Percentiles rank a stretch among this genome's conserved stretches.
Conservation (phyloP, 2,888 invertebrate species). For the Palloptera scutellata region DNA sequence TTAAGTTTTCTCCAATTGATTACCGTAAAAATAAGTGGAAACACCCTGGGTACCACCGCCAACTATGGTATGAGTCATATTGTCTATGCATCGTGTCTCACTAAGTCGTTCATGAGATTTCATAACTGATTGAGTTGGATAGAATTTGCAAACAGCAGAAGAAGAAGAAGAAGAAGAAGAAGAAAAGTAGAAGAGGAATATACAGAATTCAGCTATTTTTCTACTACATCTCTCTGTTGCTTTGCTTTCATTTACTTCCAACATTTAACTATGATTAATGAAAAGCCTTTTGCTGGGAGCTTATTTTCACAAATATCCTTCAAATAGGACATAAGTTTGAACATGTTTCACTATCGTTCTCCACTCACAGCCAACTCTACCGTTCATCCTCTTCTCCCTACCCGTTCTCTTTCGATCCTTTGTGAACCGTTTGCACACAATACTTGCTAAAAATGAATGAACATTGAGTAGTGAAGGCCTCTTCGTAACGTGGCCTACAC, state of each 20-base stretch:
- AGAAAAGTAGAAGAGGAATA: too few relatives aligned
- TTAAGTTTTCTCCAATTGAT: too few relatives aligned
- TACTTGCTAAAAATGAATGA: too few relatives aligned
- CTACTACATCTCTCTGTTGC: background rate
- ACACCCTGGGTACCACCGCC: background rate
- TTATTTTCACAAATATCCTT: background rate
- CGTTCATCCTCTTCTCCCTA: too few relatives aligned
- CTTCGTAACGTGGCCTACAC: too few relatives aligned
- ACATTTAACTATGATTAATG: constrained; percentile 4
- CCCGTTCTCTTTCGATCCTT: too few relatives aligned
- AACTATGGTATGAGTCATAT: background rate
- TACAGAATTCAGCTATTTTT: background rate
- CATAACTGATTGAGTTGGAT: constrained; percentile 1
- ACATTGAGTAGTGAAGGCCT: too few relatives aligned
- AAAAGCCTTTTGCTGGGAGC: background rate
- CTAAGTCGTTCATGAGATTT: background rate
- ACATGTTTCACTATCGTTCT: background rate
- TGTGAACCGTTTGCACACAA: too few relatives aligned
- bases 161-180: too few relatives aligned
- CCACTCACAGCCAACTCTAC: too few relatives aligned
- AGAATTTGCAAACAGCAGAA: too few relatives aligned
- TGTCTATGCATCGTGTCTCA: background rate
- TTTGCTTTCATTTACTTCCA: background rate
- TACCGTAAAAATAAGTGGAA: too few relatives aligned
- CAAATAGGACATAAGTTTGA: background rate